These are phyloP conservation scores for Camponotus vicinus DNA, from an alignment of 1,140 invertebrate genomes.

Conservation along the genomic window DNA sequence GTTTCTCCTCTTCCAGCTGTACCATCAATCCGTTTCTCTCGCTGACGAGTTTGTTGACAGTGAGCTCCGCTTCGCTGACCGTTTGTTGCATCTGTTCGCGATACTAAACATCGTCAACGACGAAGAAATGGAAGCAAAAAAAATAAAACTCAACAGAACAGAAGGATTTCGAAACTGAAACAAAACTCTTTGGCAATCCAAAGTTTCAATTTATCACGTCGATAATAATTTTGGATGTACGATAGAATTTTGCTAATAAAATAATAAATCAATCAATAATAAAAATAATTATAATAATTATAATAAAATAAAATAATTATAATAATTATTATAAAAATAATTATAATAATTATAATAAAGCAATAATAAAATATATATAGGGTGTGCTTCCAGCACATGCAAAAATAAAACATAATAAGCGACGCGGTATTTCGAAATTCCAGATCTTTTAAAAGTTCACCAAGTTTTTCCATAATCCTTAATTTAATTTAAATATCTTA, in stretches of 20 bases:
- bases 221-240: neutral
- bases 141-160: neutral
- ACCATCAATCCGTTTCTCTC: slow-evolving; percentile 89
- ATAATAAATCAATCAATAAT: no score
- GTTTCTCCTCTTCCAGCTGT: slow-evolving; percentile 94
- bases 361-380: neutral
- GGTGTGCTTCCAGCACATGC: neutral
- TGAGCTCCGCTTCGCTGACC: slow-evolving; percentile 80
- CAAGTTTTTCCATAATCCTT: neutral
- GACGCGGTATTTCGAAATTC: neutral
- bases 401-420: neutral
- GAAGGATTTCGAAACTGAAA: neutral
- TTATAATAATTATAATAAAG: no score
- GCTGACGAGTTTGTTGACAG: slow-evolving; percentile 87
- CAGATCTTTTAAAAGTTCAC: neutral
- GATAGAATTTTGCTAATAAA: no score
- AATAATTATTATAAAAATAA: no score
- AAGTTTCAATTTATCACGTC: neutral
- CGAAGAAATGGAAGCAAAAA: slow-evolving; percentile 38
- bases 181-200: neutral
- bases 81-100: slow-evolving; percentile 87
- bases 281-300: no score
- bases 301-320: no score
- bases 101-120: slow-evolving; percentile 81
- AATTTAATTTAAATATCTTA: slow-evolving; percentile 60